Evolutionary conservation across 2,797 vertebrate species (phyloP).

Genomic region (Lepilemur septentrionalis): DNA sequence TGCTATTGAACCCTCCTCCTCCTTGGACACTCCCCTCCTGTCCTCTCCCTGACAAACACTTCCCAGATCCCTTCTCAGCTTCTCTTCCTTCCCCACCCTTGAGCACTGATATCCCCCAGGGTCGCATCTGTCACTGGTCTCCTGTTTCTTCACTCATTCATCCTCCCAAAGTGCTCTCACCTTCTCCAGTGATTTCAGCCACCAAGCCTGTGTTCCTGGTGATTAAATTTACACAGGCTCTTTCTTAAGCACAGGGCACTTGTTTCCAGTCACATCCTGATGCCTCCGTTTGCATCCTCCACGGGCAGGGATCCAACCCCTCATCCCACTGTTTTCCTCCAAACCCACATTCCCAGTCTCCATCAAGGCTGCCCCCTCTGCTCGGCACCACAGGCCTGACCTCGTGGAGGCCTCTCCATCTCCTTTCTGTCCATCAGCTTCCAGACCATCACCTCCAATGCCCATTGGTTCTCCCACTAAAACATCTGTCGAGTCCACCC

Average conservation of each 20-base stretch:
- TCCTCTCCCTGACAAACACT: not conserved
- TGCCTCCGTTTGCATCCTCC: not conserved
- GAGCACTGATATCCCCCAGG: not conserved
- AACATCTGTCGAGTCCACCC: not conserved
- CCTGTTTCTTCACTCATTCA: not conserved
- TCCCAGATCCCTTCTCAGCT: not conserved
- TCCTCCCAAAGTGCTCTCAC: not conserved
- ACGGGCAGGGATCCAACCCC: not conserved
- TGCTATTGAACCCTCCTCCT: not conserved
- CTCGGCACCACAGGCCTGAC: not conserved
- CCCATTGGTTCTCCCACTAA: not conserved
- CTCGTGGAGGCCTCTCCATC: not conserved
- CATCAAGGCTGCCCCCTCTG: not conserved
- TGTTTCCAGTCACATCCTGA: not conserved
- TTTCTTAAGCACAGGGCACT: not conserved
- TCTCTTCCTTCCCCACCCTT: not conserved
- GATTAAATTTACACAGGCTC: not conserved
- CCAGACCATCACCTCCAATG: not conserved
- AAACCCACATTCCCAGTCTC: not conserved
- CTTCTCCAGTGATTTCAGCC: not conserved
- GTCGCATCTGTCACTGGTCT: not conserved
- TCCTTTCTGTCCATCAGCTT: not conserved
- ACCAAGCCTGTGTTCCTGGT: not conserved
- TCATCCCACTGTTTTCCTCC: not conserved
- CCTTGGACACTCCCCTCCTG: not conserved